phyloP scores from a whole-genome alignment of 2,113 vertebrate genomes.

The Xiphophorus hellerii region DNA sequence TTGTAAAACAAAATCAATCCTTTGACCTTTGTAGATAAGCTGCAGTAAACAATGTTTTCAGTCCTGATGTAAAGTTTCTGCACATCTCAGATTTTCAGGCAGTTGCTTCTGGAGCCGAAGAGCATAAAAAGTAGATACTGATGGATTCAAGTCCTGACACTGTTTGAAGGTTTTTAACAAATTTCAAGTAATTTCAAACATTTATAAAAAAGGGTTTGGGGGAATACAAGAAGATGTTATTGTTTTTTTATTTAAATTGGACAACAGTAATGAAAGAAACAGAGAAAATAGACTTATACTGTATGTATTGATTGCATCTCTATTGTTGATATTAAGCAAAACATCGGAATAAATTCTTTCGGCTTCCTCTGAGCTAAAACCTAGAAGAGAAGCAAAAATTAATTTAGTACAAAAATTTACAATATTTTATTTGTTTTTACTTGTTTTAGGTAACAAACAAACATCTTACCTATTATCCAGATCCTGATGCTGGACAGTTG shows the following conservation, averaged over 20 bases:
- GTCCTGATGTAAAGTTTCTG: background rate
- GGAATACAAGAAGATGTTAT: too few species aligned
- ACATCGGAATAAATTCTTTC: background rate
- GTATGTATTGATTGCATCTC: background rate
- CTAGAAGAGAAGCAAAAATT: slow-evolving; percentile 5
- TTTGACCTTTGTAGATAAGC: too few species aligned
- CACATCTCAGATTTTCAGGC: background rate
- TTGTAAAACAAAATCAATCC: background rate
- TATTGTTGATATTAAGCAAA: slow-evolving; percentile 10
- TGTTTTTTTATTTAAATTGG: slow-evolving; percentile 10
- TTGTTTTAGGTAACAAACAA: background rate
- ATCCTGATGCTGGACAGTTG: slow-evolving; percentile 59
- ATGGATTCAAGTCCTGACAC: too few species aligned
- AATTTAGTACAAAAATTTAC: background rate
- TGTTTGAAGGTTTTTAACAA: too few species aligned
- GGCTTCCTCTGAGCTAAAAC: slow-evolving; percentile 10
- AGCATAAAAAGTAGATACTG: background rate
- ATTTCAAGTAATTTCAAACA: too few species aligned
- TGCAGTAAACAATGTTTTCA: background rate
- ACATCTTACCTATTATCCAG: slow-evolving; percentile 41
- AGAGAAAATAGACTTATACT: too few species aligned
- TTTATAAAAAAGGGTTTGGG: too few species aligned
- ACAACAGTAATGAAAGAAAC: slow-evolving; percentile 10
- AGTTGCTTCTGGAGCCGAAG: too few species aligned
- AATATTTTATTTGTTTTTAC: background rate